Percentiles rank a stretch among this genome's conserved stretches.
These are phyloP conservation scores for Trididemnum nubilum DNA, from an alignment of 23 tunicate genomes.

Conservation along the genomic window DNA sequence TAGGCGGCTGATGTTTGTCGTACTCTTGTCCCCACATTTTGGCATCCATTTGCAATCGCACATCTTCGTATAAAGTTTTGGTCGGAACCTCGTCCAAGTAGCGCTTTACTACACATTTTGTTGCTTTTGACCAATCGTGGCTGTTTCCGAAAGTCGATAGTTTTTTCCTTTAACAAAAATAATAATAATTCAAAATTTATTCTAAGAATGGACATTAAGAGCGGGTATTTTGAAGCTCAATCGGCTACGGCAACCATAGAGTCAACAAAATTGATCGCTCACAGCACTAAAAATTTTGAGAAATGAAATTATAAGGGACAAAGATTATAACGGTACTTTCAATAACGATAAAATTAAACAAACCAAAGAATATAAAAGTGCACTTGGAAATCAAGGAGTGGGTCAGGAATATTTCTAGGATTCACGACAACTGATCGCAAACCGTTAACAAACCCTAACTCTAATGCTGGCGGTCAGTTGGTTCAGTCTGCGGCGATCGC, in stretches of 20 bases:
- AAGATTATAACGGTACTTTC: no score
- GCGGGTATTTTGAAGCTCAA: background rate
- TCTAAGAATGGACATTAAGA: background rate
- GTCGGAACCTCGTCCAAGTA: constrained; percentile 69
- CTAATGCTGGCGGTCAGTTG: no score
- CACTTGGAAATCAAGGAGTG: no score
- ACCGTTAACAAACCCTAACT: no score
- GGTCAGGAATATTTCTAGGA: no score
- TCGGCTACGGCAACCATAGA: no score
- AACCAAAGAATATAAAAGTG: no score
- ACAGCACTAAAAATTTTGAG: no score
- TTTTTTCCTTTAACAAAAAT: constrained; percentile 58
- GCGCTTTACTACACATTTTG: constrained; percentile 77
- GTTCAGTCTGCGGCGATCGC: no score
- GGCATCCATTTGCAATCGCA: constrained; percentile 96
- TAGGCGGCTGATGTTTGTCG: constrained; percentile 94
- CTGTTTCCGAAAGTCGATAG: constrained; percentile 62
- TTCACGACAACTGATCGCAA: no score
- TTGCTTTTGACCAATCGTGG: constrained; percentile 84
- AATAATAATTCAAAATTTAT: background rate
- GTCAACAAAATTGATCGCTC: background rate
- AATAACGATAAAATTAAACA: no score
- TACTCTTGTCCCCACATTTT: constrained; percentile 96
- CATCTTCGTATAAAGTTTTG: constrained; percentile 82
- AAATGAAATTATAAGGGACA: no score